Base-by-base conservation (phyloP, 2,797 vertebrate genomes). In the Lutjanus argentimaculatus region DNA sequence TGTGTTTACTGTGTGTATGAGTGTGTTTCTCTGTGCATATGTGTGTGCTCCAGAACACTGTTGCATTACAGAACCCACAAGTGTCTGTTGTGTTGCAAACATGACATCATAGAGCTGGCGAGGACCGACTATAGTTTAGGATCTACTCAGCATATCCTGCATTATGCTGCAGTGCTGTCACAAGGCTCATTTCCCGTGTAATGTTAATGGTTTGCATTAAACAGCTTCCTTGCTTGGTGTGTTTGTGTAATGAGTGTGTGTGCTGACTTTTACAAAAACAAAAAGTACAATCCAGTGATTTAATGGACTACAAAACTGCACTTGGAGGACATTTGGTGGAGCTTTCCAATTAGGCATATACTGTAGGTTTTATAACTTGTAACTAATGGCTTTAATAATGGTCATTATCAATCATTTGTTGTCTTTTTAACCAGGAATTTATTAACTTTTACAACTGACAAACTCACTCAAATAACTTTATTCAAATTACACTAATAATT, bases 141-240 rank as follows among this genome's bases (percentile, higher is more conserved):
- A 79, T 84, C 63, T 66, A 58, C 62, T 78, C 83, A 85, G 86
- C 83, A 79, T 40, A 72, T 84, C 71, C 74, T 73, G 83, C 61
- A 21, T 82, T 40, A 49, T 84, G 58, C 84, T 89, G 88, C 88
- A 87, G 70, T 71, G 75, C 61, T 67, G 53, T 65, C 74, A 80
- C 70, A 69, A 45, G 53, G 12, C 57, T 85, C 10, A 56, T 76
- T 82, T 83, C 45, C 74, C 67, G 40, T 69, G 46, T 36, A 8
- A 72, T 55, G 30, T 22, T 80, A 40, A 83, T 61, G 56, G 67
- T 63, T 64, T 81, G 57, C 22, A 61, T 82, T 49, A 36, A 69
- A 66, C 67, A 13, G 1, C 42, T 71, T 64, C 17, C 48, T 12
- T 42, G 11, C 11, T 77, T 22, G 12, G 8, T 25, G 49, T 68